Evolutionary conservation across 2,888 invertebrate genomes (phyloP).

Genomic region (Brachypalpus laphriformis): DNA sequence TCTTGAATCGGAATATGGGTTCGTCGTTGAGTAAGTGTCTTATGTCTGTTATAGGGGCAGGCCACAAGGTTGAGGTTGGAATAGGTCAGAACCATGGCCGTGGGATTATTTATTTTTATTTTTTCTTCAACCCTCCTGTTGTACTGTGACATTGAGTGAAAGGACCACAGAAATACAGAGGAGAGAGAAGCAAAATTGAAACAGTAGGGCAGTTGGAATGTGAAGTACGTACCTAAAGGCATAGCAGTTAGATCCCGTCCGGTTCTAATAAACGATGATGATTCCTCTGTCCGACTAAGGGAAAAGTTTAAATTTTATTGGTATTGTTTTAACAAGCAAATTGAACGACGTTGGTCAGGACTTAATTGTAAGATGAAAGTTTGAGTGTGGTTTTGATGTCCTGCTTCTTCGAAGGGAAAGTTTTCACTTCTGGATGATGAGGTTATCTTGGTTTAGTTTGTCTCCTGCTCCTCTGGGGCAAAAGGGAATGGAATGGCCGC

Average conservation of each 20-base stretch:
- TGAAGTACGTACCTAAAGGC: conserved; percentile 31
- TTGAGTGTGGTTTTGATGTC: conserved; percentile 58
- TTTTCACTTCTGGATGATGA: conserved; percentile 56
- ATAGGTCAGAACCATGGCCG: conserved; percentile 55
- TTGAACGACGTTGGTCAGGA: conserved; percentile 49
- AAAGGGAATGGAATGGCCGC: background rate
- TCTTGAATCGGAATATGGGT: background rate
- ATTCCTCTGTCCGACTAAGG: conserved; percentile 12
- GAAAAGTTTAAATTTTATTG: conserved; percentile 66
- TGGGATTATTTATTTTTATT: conserved; percentile 20
- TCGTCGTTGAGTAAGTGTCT: background rate
- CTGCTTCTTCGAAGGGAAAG: conserved; percentile 35
- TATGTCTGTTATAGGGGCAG: conserved; percentile 4
- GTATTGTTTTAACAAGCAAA: conserved; percentile 72
- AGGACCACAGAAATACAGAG: background rate
- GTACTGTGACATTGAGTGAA: conserved; percentile 30
- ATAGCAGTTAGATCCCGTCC: background rate
- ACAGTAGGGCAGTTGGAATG: conserved; percentile 32
- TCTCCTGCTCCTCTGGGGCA: background rate
- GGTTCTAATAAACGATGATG: conserved; percentile 48
- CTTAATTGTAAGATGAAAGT: conserved; percentile 68
- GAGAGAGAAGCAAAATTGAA: background rate
- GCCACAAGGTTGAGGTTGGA: conserved; percentile 47
- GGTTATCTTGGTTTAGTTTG: conserved; percentile 49
- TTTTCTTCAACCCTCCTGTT: background rate